These are phyloP conservation scores for Ianthella basta DNA, from an alignment of 37 sponge, comb jelly and placozoan genomes.

Conservation along the genomic window DNA sequence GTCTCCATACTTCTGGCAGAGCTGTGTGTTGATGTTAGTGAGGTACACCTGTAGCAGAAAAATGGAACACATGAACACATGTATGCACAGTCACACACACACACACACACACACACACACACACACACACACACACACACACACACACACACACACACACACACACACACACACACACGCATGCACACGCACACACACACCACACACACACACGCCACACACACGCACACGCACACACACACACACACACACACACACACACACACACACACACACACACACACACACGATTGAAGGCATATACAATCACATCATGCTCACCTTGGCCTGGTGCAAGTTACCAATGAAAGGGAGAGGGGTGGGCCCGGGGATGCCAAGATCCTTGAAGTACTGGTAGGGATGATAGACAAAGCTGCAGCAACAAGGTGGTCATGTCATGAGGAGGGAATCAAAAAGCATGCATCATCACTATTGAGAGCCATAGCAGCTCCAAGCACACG, in stretches of 20 bases:
- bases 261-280: neutral
- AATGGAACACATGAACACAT: neutral
- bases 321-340: too few species aligned
- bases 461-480: too few species aligned
- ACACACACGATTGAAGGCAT: neutral
- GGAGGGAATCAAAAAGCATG: too few species aligned
- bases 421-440: too few species aligned
- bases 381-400: slow-evolving; percentile 20
- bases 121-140: slow-evolving; percentile 9
- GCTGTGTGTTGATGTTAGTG: neutral
- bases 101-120: too few species aligned
- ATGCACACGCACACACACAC: neutral
- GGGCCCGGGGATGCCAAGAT: slow-evolving; percentile 21
- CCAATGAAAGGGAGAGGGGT: neutral
- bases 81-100: too few species aligned
- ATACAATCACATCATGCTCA: neutral
- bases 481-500: too few species aligned
- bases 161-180: too few species aligned
- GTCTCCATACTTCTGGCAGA: neutral
- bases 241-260: too few species aligned
- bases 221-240: too few species aligned
- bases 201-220: slow-evolving; percentile 26
- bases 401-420: slow-evolving; percentile 3
- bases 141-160: too few species aligned
- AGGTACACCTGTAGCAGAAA: neutral